A percentile compares a stretch with the other conserved stretches of the same genome.
These are phyloP conservation scores for Balaenoptera acutorostrata DNA, from an alignment of 2,113 vertebrate genomes.

Conservation along the genomic window DNA sequence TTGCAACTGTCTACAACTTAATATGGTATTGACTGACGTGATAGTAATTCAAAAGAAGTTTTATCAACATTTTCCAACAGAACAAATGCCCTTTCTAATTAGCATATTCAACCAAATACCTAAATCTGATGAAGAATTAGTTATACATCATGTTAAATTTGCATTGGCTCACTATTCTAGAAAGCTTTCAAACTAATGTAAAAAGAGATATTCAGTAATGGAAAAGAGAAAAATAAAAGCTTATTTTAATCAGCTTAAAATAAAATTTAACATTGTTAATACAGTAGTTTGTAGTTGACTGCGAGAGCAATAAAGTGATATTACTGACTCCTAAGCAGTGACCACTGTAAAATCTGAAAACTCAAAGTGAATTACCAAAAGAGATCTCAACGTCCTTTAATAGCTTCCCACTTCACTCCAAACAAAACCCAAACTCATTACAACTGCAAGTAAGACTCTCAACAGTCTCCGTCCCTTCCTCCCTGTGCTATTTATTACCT, in stretches of 20 bases:
- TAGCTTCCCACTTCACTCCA: neutral
- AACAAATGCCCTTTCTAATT: slow-evolving; percentile 36
- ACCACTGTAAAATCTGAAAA: neutral
- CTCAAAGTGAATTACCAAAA: neutral
- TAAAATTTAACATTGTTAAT: slow-evolving; percentile 39
- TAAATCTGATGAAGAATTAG: slow-evolving; percentile 18
- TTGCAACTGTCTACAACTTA: neutral
- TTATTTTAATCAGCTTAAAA: slow-evolving; percentile 6
- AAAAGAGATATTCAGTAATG: slow-evolving; percentile 35
- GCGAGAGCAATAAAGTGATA: slow-evolving; percentile 8
- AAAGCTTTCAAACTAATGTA: slow-evolving; percentile 62
- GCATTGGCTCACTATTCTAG: neutral
- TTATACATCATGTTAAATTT: slow-evolving; percentile 19
- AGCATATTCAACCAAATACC: slow-evolving; percentile 46
- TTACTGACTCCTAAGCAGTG: neutral
- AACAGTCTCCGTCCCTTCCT: neutral
- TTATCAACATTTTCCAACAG: slow-evolving; percentile 28
- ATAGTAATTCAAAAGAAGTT: slow-evolving; percentile 13
- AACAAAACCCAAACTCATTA: neutral
- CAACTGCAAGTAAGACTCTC: neutral
- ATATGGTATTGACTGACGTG: neutral
- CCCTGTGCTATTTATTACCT: neutral
- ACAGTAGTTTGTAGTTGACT: neutral
- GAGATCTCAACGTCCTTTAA: neutral
- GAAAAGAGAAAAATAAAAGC: slow-evolving; percentile 4